Conservation (phyloP, 2,888 invertebrate species). For the Lordiphosa fenestrarum region DNA sequence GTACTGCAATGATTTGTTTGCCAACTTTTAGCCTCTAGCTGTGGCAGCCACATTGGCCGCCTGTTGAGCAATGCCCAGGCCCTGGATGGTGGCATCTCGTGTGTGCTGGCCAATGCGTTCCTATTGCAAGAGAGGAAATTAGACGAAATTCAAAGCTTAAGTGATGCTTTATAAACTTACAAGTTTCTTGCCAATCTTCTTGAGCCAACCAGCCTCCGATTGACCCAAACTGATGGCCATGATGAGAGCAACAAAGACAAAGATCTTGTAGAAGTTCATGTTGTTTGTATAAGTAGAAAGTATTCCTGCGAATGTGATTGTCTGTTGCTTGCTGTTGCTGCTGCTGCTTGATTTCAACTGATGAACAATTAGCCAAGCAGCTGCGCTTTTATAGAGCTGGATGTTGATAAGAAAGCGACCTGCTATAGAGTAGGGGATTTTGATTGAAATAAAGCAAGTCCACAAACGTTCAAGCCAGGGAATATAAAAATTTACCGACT, state of each 20-base stretch:
- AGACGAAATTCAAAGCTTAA: background rate
- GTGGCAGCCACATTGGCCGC: conserved; percentile 68
- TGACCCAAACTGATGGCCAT: conserved; percentile 62
- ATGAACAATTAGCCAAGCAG: conserved; percentile 10
- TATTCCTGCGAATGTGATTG: background rate
- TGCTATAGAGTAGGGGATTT: too few species aligned
- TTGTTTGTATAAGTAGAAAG: background rate
- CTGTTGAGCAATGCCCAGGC: conserved; percentile 57
- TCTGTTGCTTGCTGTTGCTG: conserved; percentile 7
- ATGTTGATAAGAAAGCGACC: background rate
- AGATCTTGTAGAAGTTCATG: conserved; percentile 66
- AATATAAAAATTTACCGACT: background rate
- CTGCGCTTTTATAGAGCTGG: conserved; percentile 13
- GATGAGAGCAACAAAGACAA: conserved; percentile 59
- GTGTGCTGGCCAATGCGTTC: conserved; percentile 63
- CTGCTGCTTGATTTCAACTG: conserved; percentile 19
- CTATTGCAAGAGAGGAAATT: conserved; percentile 17
- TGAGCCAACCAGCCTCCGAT: conserved; percentile 72
- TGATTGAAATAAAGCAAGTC: conserved; percentile 5
- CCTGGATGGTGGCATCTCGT: conserved; percentile 71
- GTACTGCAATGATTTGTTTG: too few species aligned
- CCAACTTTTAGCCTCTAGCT: conserved; percentile 8
- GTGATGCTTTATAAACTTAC: conserved; percentile 37
- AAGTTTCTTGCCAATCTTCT: conserved; percentile 63
- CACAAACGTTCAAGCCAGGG: background rate